Evolutionary conservation across 64 coral and sea anemone species (phyloP).

Genomic region (Astreopora myriophthalma): DNA sequence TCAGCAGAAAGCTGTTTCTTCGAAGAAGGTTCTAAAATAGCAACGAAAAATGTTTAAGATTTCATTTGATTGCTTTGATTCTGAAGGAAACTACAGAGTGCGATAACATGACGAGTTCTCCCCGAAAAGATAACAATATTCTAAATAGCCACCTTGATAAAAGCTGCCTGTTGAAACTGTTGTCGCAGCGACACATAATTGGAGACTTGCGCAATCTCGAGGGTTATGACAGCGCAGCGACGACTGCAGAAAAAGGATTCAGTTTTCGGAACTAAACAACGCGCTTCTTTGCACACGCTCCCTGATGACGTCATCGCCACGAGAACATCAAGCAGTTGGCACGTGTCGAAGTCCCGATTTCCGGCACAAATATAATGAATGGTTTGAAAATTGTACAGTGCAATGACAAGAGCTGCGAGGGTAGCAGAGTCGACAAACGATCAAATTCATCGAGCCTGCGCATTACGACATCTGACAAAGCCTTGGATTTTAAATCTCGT

Average conservation of each 20-base stretch:
- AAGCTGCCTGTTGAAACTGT: no score
- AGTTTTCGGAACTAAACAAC: not conserved
- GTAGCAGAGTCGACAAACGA: not conserved
- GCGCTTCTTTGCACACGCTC: not conserved
- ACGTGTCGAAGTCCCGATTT: not conserved
- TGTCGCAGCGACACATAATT: not conserved
- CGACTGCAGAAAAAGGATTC: not conserved
- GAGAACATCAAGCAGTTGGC: not conserved
- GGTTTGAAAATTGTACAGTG: not conserved
- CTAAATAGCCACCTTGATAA: no score
- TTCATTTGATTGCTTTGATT: no score
- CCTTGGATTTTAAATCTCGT: no score
- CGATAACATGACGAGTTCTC: no score
- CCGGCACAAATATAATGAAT: not conserved
- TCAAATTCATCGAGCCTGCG: not conserved
- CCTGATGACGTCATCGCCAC: not conserved
- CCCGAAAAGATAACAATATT: not conserved
- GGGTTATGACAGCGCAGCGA: not conserved
- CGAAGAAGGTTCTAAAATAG: not conserved
- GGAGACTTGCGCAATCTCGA: not conserved
- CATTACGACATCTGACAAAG: not conserved
- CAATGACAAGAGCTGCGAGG: not conserved
- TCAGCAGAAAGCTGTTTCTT: slow-evolving; percentile 7
- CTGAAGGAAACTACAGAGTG: no score
- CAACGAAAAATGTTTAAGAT: not conserved